Conservation (phyloP, 2,797 vertebrate species). For the Hirundo rustica region DNA sequence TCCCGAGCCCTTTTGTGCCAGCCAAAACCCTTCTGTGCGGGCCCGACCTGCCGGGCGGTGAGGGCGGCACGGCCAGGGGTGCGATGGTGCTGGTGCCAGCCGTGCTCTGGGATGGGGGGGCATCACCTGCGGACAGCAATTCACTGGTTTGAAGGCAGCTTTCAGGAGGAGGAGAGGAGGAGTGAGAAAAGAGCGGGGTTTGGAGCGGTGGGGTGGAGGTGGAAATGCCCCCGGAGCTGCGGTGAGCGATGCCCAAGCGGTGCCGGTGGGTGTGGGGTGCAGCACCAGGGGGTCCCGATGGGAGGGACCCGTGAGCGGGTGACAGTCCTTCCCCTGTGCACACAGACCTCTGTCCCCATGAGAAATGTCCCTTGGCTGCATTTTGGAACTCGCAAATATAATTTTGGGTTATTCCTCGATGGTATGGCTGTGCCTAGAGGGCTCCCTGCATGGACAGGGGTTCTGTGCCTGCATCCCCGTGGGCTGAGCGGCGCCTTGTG, state of each 20-base stretch:
- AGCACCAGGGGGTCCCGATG: not conserved
- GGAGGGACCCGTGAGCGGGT: not conserved
- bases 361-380: not conserved
- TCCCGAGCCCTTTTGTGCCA: not conserved
- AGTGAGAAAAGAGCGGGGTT: not conserved
- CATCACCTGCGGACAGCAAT: not conserved
- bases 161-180: not conserved
- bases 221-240: not conserved
- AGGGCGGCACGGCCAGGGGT: accelerated
- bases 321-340: not conserved
- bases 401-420: not conserved
- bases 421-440: not conserved
- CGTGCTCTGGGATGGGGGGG: not conserved
- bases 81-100: not conserved
- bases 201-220: not conserved
- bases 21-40: not conserved
- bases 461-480: accelerated
- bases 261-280: not conserved
- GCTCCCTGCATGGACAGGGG: accelerated
- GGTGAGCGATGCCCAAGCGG: accelerated
- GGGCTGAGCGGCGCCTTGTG: accelerated
- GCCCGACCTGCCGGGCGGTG: not conserved
- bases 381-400: not conserved
- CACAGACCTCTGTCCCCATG: accelerated
- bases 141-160: not conserved